Base-by-base conservation (phyloP, 2,797 vertebrate species). In the Acipenser ruthenus region DNA sequence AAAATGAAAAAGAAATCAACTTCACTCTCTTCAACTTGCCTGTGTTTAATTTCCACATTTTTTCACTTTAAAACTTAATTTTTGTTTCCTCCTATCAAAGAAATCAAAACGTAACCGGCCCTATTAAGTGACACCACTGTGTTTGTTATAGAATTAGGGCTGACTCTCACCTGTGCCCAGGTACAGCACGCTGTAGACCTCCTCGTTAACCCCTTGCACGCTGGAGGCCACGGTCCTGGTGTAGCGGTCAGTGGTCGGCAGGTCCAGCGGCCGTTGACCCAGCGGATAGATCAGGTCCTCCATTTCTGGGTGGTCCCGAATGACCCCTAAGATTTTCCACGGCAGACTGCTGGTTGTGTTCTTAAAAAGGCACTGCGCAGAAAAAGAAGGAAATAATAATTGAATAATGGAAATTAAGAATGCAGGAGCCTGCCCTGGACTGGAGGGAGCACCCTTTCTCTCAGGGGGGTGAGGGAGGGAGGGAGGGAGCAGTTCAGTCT, bases 161-260 rank as follows among this genome's bases (percentile, higher is more conserved):
- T 62, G 49, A 60, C 18, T 72, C 79, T 15, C 37, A 93, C 91
- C 89, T 80, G 91, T 93, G 63, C 90, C 90, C 1, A 93, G 84
- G 75, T 90, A 93, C 48, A 93, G 81, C 65, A 93, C 84, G 5
- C 82, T 89, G 79, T 86, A 90, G 73, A 90, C 85, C 65, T 86
- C 85, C 0, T 91, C 89, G 53, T 88, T 88, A 67, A 90, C 87
- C 0, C 89, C 87, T 52, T 81, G 79, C 10, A 86, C 86, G 0
- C 83, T 86, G 75, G 90, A 88, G 0, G 88, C 89, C 61, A 89
- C 87, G 0, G 86, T 74, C 62, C 86, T 85, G 10, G 88, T 91
- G 78, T 92, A 91, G 18, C 89, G 88, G 64, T 91, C 89, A 0
- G 87, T 81, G 2, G 81, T 80, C 6, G 88, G 88, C 67, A 93